Conservation (phyloP, 2,113 vertebrate genomes). For the Semnornis frantzii region DNA sequence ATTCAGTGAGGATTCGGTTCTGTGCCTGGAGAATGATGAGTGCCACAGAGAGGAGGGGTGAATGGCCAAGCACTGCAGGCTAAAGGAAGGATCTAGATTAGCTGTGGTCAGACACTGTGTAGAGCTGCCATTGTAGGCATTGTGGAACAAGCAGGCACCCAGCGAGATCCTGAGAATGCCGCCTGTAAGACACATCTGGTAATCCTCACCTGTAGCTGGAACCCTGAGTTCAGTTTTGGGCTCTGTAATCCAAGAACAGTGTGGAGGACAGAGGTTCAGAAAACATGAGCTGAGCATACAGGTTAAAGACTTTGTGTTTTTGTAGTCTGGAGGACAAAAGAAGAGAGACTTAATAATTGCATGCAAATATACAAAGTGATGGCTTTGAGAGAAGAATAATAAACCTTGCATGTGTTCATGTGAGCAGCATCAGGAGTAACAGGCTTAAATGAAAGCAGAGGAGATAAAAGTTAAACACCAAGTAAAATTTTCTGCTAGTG, state of each 20-base stretch:
- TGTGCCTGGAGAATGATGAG: background rate
- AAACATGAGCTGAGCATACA: background rate
- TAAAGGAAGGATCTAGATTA: background rate
- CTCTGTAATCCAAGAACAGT: background rate
- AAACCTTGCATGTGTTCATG: background rate
- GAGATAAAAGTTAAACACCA: background rate
- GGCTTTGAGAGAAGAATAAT: background rate
- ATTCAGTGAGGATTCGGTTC: background rate
- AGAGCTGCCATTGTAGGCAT: background rate
- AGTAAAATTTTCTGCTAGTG: background rate
- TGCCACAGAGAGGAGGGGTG: background rate
- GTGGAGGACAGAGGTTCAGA: background rate
- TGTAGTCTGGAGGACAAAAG: background rate
- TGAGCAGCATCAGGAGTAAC: background rate
- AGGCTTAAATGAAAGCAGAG: background rate
- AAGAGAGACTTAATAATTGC: background rate
- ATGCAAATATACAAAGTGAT: background rate
- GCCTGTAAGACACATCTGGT: background rate
- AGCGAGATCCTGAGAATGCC: background rate
- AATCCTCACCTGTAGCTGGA: background rate
- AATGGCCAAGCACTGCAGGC: background rate
- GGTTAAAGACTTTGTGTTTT: background rate
- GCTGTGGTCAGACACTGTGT: background rate
- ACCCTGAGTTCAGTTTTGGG: background rate
- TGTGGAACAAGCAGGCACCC: background rate